Base-by-base conservation (phyloP, 2,113 vertebrate genomes). In the Oreochromis aureus region DNA sequence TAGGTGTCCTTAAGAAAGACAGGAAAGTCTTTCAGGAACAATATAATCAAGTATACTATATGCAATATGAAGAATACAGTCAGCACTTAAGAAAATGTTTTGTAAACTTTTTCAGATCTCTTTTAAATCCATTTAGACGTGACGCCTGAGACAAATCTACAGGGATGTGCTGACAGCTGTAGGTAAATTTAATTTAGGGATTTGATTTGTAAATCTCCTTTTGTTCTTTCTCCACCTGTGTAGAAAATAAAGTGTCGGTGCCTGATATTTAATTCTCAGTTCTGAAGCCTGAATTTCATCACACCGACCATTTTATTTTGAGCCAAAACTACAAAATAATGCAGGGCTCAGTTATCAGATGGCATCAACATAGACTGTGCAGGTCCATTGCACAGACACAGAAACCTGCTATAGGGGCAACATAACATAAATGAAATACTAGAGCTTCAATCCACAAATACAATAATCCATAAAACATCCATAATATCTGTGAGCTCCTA, bases 1-100 rank as follows among this genome's bases (percentile, higher is more conserved):
- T 5, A 51, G 71, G 15, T 0, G 24, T 18, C 71, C 6, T 11
- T 11, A 19, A 48, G 0, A 48, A 30, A 73, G 41, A 30, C 2
- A 48, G 6, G 24, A 46, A 48, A 48, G 24, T 2, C 10, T 78
- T 32, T 19, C 24, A 78, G 24, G 16, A 51, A 48, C 24, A 51
- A 48, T 27, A 48, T 27, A 30, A 76, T 48, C 41, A 48, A 48
- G 6, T 51, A 12, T 0, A 0, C 5, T 48, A 7, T 30, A 3
- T 76, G 2, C 24, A 76, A 19, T 3, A 12, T 51, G 71, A 27
- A 51, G 16, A 76, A 76, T 3, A 51, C 6, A 7, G 3, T 19
- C 6, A 0, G 6, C 4, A 18, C 4, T 8, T 19, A 5, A 32
- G 27, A 51, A 2, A 18, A 16, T 18, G 15, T 59, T 59, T 16